phyloP scores from a whole-genome alignment of 2,113 vertebrate species.

The Melierax canorus region DNA sequence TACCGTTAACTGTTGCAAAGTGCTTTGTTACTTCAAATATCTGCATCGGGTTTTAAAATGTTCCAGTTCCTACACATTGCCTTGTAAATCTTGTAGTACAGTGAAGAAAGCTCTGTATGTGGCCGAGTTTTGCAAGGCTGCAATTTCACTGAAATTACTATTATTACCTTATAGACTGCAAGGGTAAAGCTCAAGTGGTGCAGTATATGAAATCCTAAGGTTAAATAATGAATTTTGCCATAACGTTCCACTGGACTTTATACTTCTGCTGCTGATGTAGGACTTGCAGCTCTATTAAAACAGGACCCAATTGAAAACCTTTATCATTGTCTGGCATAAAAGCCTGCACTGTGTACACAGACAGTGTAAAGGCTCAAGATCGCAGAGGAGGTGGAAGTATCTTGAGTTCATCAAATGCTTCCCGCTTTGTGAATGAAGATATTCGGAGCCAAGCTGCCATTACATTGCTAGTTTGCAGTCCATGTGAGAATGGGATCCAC shows the following conservation, averaged over 20 bases:
- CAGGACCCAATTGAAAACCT: background rate
- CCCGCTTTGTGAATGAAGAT: background rate
- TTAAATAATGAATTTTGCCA: constrained; percentile 24
- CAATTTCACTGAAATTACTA: constrained; percentile 44
- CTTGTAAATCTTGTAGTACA: constrained; percentile 22
- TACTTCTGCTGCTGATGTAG: background rate
- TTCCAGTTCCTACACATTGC: background rate
- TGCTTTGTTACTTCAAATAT: background rate
- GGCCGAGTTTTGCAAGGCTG: constrained; percentile 13
- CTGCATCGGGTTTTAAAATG: background rate
- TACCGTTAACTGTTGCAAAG: background rate
- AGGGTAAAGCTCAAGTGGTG: constrained; percentile 17
- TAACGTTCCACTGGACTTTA: background rate
- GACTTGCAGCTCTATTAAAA: background rate
- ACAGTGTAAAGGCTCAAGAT: background rate
- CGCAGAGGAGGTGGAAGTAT: background rate
- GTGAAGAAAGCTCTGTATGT: background rate
- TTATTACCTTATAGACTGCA: constrained; percentile 32
- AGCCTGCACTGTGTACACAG: background rate
- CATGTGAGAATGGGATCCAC: background rate
- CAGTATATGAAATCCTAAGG: background rate
- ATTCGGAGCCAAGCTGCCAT: background rate
- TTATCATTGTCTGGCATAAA: background rate
- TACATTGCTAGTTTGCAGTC: background rate
- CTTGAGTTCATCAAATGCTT: background rate